Evolutionary conservation across 2,113 vertebrate species (phyloP).

Genomic region (Tenebrosternarchus preto): DNA sequence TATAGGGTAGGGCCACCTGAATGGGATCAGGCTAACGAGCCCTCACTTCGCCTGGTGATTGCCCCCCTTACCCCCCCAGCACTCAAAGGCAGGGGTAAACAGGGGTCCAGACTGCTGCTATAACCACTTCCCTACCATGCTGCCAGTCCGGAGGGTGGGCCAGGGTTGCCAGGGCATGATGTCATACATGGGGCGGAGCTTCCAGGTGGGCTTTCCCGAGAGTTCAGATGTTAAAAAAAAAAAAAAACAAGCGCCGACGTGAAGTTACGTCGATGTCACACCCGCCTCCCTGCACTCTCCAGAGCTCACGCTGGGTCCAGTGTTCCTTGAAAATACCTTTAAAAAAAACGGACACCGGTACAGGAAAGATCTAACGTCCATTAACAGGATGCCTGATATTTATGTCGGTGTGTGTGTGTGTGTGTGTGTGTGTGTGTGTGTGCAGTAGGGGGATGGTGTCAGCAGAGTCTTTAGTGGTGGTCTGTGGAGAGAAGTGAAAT

Average conservation of each 20-base stretch:
- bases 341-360: not conserved
- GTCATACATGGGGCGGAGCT: not conserved
- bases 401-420: not conserved
- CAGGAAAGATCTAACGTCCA: constrained; percentile 4
- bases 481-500: constrained; percentile 14
- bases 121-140: not conserved
- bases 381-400: constrained; percentile 16
- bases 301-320: not conserved
- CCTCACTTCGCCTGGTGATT: no score
- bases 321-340: not conserved
- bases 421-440: not conserved
- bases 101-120: constrained; percentile 26
- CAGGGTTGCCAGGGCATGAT: not conserved
- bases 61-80: not conserved
- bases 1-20: no score
- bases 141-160: not conserved
- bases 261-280: not conserved
- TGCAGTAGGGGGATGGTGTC: not conserved
- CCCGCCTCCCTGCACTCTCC: not conserved
- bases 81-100: not conserved
- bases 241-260: no score
- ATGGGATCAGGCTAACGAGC: no score
- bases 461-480: not conserved
- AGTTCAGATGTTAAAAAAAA: no score
- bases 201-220: not conserved